phyloP scores from a whole-genome alignment of 1,140 invertebrate species.

The Spodoptera litura region DNA sequence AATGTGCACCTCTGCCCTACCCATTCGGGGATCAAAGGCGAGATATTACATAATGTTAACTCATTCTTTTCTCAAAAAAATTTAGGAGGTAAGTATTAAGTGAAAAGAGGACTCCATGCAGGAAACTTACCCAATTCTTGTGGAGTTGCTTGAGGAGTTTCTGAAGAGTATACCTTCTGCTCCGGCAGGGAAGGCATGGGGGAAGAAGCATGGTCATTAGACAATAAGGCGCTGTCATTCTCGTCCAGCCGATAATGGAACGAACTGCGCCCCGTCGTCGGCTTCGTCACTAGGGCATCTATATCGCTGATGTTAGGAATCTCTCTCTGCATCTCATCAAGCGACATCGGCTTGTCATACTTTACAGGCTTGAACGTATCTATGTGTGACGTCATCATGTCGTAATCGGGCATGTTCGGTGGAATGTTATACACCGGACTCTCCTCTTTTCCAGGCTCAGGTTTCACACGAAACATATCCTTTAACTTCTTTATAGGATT shows the following conservation, averaged over 20 bases:
- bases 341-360: slow-evolving; percentile 49
- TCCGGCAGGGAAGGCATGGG: too few species aligned
- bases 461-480: slow-evolving; percentile 58
- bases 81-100: too few species aligned
- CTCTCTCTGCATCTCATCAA: slow-evolving; percentile 60
- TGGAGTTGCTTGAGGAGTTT: background rate
- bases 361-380: slow-evolving; percentile 53
- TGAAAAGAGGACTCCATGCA: too few species aligned
- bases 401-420: slow-evolving; percentile 57
- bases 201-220: background rate
- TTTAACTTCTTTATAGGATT: slow-evolving; percentile 68
- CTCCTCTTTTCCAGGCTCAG: slow-evolving; percentile 28
- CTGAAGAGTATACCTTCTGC: too few species aligned
- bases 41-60: too few species aligned
- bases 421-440: background rate
- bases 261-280: background rate
- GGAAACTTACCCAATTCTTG: background rate
- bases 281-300: background rate
- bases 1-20: too few species aligned
- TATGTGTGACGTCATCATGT: slow-evolving; percentile 54
- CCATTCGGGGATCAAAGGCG: too few species aligned
- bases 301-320: slow-evolving; percentile 63
- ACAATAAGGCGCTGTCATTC: background rate
- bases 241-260: background rate
- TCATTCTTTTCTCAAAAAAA: too few species aligned